A percentile compares a stretch with the other conserved stretches of the same genome.
phyloP scores from a whole-genome alignment of 2,888 invertebrate genomes.

The Thecophora atra region DNA sequence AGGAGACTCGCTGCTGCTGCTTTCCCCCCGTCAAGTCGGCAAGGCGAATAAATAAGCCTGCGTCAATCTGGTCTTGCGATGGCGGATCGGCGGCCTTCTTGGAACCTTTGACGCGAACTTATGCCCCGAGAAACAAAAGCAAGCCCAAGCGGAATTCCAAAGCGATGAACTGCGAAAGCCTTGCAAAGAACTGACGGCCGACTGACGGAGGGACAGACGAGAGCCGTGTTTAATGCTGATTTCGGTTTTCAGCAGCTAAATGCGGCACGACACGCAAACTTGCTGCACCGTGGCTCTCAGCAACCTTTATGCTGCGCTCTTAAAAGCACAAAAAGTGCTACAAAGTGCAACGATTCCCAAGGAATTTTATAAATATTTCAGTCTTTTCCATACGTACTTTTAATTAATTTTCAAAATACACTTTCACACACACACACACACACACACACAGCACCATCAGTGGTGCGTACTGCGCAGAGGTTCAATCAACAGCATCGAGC shows the following conservation, averaged over 20 bases:
- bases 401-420: conserved; percentile 19
- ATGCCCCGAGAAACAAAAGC: conserved; percentile 49
- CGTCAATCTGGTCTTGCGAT: conserved; percentile 1
- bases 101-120: conserved; percentile 62
- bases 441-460: conserved; percentile 45
- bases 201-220: background rate
- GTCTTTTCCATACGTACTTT: conserved; percentile 33
- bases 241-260: conserved; percentile 30
- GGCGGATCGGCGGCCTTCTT: conserved; percentile 42
- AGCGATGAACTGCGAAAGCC: conserved; percentile 8
- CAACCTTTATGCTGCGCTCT: background rate
- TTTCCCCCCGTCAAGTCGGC: conserved; percentile 27
- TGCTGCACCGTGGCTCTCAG: conserved; percentile 53
- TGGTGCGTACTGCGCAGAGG: conserved; percentile 44
- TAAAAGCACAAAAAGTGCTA: conserved; percentile 6
- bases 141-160: conserved; percentile 13
- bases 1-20: conserved; percentile 5
- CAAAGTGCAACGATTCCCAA: conserved; percentile 11
- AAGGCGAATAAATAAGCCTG: conserved; percentile 36
- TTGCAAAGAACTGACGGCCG: conserved; percentile 40
- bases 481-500: conserved; percentile 14
- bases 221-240: conserved; percentile 34
- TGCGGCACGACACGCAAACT: conserved; percentile 43
- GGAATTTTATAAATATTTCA: conserved; percentile 8
- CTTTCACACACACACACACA: conserved; percentile 43